Evolutionary conservation across 2,113 vertebrate species (phyloP).

Genomic region (Anseranas semipalmata): DNA sequence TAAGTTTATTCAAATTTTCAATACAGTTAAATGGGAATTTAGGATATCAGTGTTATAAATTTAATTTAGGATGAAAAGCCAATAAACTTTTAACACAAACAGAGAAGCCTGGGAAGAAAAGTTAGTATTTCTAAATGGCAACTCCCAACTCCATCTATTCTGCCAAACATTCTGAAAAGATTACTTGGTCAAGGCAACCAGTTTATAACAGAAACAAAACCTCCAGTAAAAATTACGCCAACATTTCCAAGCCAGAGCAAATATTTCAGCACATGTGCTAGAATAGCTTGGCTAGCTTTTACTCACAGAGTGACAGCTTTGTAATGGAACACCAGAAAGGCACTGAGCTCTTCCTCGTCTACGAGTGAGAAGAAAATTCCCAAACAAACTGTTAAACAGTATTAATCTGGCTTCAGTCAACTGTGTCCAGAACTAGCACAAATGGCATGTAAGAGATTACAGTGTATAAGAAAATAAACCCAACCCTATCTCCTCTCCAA

Average conservation of each 20-base stretch:
- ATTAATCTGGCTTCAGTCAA: neutral
- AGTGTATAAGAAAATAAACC: neutral
- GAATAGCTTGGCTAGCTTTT: neutral
- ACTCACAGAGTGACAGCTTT: neutral
- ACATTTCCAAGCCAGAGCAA: neutral
- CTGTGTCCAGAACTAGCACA: neutral
- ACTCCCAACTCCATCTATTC: constrained; percentile 30
- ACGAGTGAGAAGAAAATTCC: neutral
- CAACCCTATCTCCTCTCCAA: neutral
- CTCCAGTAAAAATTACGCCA: neutral
- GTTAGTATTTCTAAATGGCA: constrained; percentile 31
- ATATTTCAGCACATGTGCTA: neutral
- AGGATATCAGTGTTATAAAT: constrained; percentile 1
- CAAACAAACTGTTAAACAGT: neutral
- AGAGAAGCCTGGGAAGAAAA: constrained; percentile 51
- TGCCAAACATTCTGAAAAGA: neutral
- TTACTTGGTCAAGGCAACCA: neutral
- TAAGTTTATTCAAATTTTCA: constrained; percentile 4
- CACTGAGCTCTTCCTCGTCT: neutral
- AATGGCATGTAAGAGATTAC: neutral
- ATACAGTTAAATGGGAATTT: neutral
- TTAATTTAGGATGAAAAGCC: constrained; percentile 35
- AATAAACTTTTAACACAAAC: constrained; percentile 44
- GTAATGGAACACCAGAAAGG: neutral
- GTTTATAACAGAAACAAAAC: neutral